Evolutionary conservation across 2,888 invertebrate genomes (phyloP).

Genomic region (Cancer borealis): DNA sequence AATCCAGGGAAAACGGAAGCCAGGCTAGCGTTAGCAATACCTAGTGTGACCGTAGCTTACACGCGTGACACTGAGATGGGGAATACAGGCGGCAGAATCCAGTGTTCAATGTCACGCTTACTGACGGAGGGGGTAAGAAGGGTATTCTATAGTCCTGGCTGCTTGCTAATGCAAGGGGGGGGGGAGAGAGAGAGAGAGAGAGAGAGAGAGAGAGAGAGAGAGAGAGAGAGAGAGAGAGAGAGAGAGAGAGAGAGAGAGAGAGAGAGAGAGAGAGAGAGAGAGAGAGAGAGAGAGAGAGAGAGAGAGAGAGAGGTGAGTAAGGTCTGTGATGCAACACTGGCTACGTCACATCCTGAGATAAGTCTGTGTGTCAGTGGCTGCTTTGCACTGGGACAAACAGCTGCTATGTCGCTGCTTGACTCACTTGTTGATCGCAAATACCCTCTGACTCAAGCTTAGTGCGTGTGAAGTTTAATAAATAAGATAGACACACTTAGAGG

Average conservation of each 20-base stretch:
- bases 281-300: constrained; percentile 29
- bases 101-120: neutral
- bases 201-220: neutral
- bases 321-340: neutral
- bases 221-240: constrained; percentile 33
- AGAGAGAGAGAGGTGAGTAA: neutral
- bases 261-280: neutral
- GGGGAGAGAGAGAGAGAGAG: neutral
- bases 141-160: neutral
- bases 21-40: too few species aligned
- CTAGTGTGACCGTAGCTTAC: too few species aligned
- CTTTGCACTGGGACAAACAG: neutral
- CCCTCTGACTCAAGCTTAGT: too few species aligned
- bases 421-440: too few species aligned
- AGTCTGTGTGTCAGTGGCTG: neutral
- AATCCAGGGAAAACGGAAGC: too few species aligned
- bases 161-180: neutral
- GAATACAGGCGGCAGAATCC: neutral
- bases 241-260: neutral
- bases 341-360: constrained; percentile 4
- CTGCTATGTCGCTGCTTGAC: too few species aligned
- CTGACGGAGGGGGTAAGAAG: neutral
- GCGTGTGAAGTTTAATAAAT: too few species aligned
- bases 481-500: too few species aligned
- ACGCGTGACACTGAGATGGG: too few species aligned